Evolutionary conservation across 2,888 invertebrate genomes (phyloP), one percentile per base, ranked within the genome.

Genomic region (Anthrax anthrax): DNA sequence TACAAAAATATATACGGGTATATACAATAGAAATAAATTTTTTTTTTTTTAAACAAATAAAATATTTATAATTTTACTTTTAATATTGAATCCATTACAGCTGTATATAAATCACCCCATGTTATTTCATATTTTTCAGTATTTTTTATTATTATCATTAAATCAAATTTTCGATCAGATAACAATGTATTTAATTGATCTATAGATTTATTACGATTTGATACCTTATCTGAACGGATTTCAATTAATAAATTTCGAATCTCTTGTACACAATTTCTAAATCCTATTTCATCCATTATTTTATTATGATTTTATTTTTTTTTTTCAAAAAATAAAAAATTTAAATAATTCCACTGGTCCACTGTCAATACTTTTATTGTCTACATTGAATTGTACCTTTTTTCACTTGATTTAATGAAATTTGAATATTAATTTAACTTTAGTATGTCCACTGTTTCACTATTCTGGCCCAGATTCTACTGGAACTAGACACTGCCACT

Each of bases 131-230:
- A 16, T 16, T 16, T 16, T 16, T 16, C 16, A 3, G 9, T 4
- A 32, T 32, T 32, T 32, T 12, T 5, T 32, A 32, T 12, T 3
- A 32, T 32, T n/a, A 8, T 36, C 9, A 48, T 46, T 37, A 47
- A 19, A 65, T 54, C 47, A 14, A 23, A 23, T 43, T 44, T 43
- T 6, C 40, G 40, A 27, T 9, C 38, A 4, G 37, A 40, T 19
- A 47, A 23, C 18, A 43, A 40, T 36, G 12, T 34, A 19, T 42
- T 37, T 13, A 46, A 39, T 19, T 42, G 38, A 14, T 46, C 46
- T 13, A 39, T 27, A 2, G 42, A 42, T 46, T 46, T 46, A 39
- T 46, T 42, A 10, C 46, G 38, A 8, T 42, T 17, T 18, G 38
- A 10, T n/a, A 17, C 14, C 13, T 37, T 17, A 17, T 46, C 46